phyloP scores from a whole-genome alignment of 2,113 vertebrate species.

The Shinisaurus crocodilurus region DNA sequence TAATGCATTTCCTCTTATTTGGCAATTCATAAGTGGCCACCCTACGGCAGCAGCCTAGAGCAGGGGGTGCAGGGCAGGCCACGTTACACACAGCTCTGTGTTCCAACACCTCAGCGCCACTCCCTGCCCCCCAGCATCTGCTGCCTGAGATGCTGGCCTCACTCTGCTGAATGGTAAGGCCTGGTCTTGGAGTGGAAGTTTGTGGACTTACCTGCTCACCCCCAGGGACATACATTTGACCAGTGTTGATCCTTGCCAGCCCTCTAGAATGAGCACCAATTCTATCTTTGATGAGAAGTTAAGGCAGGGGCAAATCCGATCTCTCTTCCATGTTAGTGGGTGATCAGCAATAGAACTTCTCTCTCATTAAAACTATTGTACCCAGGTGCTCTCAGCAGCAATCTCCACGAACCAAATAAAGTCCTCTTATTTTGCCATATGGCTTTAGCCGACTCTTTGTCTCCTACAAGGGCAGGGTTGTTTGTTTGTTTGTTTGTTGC shows the following conservation, averaged over 20 bases:
- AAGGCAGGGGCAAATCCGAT: background rate
- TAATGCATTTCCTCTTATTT: too few relatives aligned
- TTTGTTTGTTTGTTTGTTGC: background rate
- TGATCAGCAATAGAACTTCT: background rate
- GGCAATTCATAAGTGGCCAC: too few relatives aligned
- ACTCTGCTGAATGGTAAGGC: background rate
- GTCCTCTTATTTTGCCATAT: background rate
- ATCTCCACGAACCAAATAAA: background rate
- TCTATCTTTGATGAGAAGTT: background rate
- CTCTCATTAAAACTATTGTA: background rate
- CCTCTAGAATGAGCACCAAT: background rate
- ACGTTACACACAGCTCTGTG: too few relatives aligned
- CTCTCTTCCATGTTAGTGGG: background rate
- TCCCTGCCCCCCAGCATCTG: background rate
- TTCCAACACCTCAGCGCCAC: background rate
- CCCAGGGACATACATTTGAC: background rate
- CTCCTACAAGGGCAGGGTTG: background rate
- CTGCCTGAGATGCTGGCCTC: background rate
- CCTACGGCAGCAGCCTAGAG: too few relatives aligned
- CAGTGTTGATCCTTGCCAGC: background rate
- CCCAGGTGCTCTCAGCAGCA: background rate
- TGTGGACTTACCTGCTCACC: background rate
- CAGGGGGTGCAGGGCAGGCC: too few relatives aligned
- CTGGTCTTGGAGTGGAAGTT: background rate
- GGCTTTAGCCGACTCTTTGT: background rate